Conservation (phyloP, 92 coral and sea anemone species). For the Muricea muricata region DNA sequence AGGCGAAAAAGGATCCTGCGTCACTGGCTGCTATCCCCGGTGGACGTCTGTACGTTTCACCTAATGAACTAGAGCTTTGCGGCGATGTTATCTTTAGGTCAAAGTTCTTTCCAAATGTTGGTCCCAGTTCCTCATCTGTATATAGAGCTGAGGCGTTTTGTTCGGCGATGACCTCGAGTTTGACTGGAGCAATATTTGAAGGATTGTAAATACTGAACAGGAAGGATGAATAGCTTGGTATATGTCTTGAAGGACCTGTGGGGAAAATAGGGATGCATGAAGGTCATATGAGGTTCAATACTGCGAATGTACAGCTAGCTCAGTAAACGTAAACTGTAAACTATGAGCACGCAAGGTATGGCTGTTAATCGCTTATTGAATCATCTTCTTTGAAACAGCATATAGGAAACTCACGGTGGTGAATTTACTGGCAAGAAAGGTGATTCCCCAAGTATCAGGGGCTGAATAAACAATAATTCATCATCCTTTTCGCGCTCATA, state of each 20-base stretch:
- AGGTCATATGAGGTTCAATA: not conserved
- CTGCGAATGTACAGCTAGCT: not conserved
- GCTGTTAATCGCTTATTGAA: too few species aligned
- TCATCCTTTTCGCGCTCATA: too few species aligned
- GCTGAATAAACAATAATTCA: too few species aligned
- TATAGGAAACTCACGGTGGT: too few species aligned
- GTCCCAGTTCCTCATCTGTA: not conserved
- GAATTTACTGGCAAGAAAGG: too few species aligned
- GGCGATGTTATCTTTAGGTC: slow-evolving; percentile 7
- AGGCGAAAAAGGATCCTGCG: slow-evolving; percentile 21
- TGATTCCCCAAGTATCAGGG: too few species aligned
- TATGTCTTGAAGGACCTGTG: slow-evolving; percentile 5
- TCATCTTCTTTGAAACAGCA: too few species aligned
- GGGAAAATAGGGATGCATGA: not conserved
- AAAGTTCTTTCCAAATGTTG: slow-evolving; percentile 15
- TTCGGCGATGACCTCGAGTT: not conserved
- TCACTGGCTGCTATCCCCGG: not conserved
- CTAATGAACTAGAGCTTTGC: slow-evolving; percentile 9
- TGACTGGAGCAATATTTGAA: slow-evolving; percentile 1
- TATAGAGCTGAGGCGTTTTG: not conserved
- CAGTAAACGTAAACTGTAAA: too few species aligned
- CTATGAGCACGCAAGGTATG: too few species aligned
- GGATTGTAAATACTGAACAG: slow-evolving; percentile 35
- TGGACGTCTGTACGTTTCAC: slow-evolving; percentile 9
- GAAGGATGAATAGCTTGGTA: slow-evolving; percentile 23